Base-by-base conservation (phyloP, 2,888 invertebrate species). In the Nysson spinosus region DNA sequence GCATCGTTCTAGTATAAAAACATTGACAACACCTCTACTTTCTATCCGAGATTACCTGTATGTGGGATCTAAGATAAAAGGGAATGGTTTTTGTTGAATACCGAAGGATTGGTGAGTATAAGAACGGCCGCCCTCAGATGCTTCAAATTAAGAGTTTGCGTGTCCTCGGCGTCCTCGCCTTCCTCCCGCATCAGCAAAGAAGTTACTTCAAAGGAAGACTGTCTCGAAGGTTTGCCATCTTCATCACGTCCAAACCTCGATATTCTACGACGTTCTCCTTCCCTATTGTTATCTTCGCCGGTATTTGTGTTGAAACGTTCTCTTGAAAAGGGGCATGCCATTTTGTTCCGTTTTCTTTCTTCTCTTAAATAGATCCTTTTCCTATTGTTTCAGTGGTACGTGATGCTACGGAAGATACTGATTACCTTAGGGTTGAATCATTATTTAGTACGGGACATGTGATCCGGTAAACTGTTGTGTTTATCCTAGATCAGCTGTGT, bases 61-160 rank as follows among this genome's bases (percentile, higher is more conserved):
- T n/a, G 28, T n/a, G 28, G 37, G 16, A 6, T n/a, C n/a, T n/a
- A n/a, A n/a, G n/a, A n/a, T n/a, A n/a, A n/a, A n/a, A n/a, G n/a
- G n/a, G n/a, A n/a, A n/a, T 42, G 26, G 44, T 12, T 9, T 42
- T 28, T 26, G 22, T 40, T 60, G 34, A 24, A 74, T 89, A 95
- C 95, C 90, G 94, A 92, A 55, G 95, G 95, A 35, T 94, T 93
- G 24, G 95, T 95, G 69, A 96, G 89, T 64, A 95, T 89, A 79
- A 93, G 92, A 74, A 96, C 91, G 28, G 95, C 95, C 81, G 94
- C 93, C 82, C 93, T 94, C 77, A 96, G 89, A 84, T 95, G 93
- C 86, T 93, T 94, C 85, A 95, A 86, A 74, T 93, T 94, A 67
- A 94, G 88, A 1, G 93, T 92, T 80, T 91, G 91, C 69, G 89